These are phyloP conservation scores for Lithobates pipiens DNA, from an alignment of 2,797 vertebrate genomes.

Conservation along the genomic window DNA sequence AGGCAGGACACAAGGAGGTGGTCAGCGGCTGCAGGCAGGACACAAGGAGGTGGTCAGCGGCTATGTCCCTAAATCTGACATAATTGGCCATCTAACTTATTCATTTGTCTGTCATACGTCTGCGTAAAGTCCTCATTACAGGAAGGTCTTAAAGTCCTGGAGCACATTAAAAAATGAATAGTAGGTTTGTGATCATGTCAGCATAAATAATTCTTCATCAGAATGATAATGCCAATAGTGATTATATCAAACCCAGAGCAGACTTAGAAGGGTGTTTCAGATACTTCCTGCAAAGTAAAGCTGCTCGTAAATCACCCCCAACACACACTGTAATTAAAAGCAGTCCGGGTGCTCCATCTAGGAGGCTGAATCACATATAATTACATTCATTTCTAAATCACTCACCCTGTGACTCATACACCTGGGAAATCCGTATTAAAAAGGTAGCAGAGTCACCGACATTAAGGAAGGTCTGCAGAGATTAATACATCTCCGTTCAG, in stretches of 20 bases:
- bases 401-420: conserved; percentile 40
- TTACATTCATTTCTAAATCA: conserved; percentile 46
- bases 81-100: neutral
- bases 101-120: no score
- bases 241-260: neutral
- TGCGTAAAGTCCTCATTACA: neutral
- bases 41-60: no score
- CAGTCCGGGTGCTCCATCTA: neutral
- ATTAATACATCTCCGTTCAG: neutral
- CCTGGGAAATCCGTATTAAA: conserved; percentile 17
- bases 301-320: conserved; percentile 47
- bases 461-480: neutral
- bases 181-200: neutral
- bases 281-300: neutral
- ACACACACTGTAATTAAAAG: conserved; percentile 42
- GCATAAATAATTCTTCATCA: conserved; percentile 19
- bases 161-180: neutral
- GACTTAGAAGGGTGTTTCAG: conserved; percentile 27
- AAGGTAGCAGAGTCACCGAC: no score
- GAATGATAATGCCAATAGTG: conserved; percentile 25
- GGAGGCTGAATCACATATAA: conserved; percentile 55
- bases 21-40: no score
- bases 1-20: no score
- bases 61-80: neutral
- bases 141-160: neutral